Percentiles rank a stretch among this genome's conserved stretches.
Evolutionary conservation across 2,113 vertebrate genomes (phyloP).

Genomic region (Platysternon megacephalum): DNA sequence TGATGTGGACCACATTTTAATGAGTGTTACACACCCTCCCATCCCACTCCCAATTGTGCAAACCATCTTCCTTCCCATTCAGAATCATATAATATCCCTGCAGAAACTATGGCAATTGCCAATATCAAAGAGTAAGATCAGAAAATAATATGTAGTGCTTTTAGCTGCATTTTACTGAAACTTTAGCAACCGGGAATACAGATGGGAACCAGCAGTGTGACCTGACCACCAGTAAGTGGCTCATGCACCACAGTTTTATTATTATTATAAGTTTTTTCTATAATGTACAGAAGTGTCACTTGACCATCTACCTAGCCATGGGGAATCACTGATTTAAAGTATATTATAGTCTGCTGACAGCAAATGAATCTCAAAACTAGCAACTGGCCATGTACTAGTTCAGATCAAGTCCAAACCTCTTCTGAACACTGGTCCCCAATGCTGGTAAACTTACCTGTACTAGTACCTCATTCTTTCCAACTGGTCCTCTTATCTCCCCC

Average conservation of each 20-base stretch:
- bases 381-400: not conserved
- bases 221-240: not conserved
- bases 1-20: not conserved
- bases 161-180: not conserved
- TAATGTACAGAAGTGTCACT: not conserved
- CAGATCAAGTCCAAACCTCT: not conserved
- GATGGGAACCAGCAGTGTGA: not conserved
- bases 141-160: not conserved
- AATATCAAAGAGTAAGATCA: not conserved
- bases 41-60: fast-evolving
- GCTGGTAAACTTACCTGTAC: not conserved
- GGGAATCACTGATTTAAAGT: not conserved
- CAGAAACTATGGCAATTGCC: not conserved
- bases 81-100: not conserved
- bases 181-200: not conserved
- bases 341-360: not conserved
- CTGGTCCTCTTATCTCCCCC: not conserved
- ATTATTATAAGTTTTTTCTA: not conserved
- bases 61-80: not conserved
- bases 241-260: not conserved
- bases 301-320: not conserved
- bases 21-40: not conserved
- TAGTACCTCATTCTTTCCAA: not conserved
- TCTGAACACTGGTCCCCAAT: not conserved
- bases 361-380: not conserved